phyloP scores from a whole-genome alignment of 2,888 invertebrate genomes.

The Ctenicera cuprea region DNA sequence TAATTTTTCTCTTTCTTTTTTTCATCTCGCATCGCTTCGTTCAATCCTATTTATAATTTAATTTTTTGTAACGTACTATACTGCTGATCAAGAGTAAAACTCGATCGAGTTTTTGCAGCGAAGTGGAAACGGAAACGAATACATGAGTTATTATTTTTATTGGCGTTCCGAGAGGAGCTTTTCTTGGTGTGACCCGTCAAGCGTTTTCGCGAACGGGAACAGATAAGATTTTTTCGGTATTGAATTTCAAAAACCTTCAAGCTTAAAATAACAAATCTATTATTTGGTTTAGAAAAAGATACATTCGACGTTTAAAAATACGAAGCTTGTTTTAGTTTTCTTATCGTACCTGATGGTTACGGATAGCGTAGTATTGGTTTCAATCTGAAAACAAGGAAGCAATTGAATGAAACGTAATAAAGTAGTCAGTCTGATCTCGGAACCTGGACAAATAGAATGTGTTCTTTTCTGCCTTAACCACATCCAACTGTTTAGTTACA shows the following conservation, averaged over 20 bases:
- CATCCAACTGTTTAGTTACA: constrained; percentile 25
- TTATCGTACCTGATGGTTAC: not conserved
- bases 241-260: not conserved
- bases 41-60: constrained; percentile 27
- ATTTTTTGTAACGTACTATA: constrained; percentile 3
- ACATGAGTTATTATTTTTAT: constrained; percentile 23
- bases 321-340: not conserved
- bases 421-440: constrained; percentile 8
- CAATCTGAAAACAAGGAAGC: constrained; percentile 12
- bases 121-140: constrained; percentile 23
- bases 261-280: too few relatives aligned
- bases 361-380: not conserved
- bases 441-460: constrained; percentile 19
- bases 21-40: not conserved
- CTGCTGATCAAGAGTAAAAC: constrained; percentile 8
- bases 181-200: constrained; percentile 5
- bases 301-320: not conserved
- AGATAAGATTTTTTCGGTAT: not conserved
- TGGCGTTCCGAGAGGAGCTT: constrained; percentile 12
- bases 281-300: too few relatives aligned
- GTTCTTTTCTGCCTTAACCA: constrained; percentile 10
- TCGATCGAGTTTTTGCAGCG: constrained; percentile 16
- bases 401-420: constrained; percentile 24
- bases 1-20: constrained; percentile 25
- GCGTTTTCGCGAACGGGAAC: not conserved